These are phyloP conservation scores for Conomelus anceps DNA, from an alignment of 2,888 invertebrate species.

Conservation along the genomic window DNA sequence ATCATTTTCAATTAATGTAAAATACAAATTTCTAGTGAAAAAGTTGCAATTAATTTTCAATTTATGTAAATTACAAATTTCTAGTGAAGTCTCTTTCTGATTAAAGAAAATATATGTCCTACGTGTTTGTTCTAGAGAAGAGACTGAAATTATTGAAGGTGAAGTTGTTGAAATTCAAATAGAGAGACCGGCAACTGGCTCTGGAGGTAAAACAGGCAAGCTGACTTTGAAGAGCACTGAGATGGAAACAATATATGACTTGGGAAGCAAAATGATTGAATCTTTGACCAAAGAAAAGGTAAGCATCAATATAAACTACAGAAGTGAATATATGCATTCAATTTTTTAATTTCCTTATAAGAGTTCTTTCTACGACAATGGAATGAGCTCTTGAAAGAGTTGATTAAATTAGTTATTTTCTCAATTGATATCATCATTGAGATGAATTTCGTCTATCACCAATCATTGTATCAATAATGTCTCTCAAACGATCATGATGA, in stretches of 20 bases:
- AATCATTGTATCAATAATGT: too few species aligned
- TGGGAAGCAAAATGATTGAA: constrained; percentile 97
- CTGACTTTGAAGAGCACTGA: constrained; percentile 97
- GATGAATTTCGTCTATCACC: too few species aligned
- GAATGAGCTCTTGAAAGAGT: too few species aligned
- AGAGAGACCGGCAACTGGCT: constrained; percentile 87
- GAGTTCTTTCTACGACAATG: too few species aligned
- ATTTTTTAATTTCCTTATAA: too few species aligned
- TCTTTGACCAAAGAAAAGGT: constrained; percentile 92
- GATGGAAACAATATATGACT: constrained; percentile 99
- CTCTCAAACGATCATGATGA: too few species aligned
- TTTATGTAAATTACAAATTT: neutral
- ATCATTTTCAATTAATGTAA: neutral
- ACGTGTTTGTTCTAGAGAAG: constrained; percentile 60
- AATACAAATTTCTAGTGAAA: neutral
- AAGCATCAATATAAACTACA: too few species aligned
- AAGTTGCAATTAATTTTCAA: neutral
- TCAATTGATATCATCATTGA: too few species aligned
- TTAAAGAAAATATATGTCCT: neutral
- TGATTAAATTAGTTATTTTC: too few species aligned
- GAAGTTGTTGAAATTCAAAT: constrained; percentile 98
- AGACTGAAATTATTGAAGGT: constrained; percentile 97
- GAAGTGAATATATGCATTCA: too few species aligned
- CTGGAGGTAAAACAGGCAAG: constrained; percentile 83
- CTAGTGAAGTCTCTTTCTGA: constrained; percentile 3